A percentile compares a stretch with the other conserved stretches of the same genome.
These are phyloP conservation scores for Abrostola triplasia DNA, from an alignment of 2,888 invertebrate genomes.

Conservation along the genomic window DNA sequence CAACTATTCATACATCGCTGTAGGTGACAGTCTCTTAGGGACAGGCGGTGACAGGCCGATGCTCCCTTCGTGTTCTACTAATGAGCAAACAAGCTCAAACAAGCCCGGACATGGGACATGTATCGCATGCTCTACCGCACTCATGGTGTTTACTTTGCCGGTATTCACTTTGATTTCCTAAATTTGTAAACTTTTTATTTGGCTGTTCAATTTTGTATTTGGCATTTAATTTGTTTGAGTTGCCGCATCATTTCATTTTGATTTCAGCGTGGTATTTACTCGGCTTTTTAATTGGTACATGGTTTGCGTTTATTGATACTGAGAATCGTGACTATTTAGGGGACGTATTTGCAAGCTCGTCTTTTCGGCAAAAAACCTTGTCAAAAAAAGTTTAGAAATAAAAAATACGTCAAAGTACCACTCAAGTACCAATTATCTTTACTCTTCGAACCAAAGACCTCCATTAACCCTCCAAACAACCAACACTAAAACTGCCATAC, in stretches of 20 bases:
- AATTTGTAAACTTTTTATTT: slow-evolving; percentile 34
- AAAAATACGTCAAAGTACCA: slow-evolving; percentile 12
- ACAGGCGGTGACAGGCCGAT: slow-evolving; percentile 55
- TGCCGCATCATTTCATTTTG: background rate
- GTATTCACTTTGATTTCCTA: slow-evolving; percentile 53
- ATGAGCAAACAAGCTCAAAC: slow-evolving; percentile 76
- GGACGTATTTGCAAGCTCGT: too few relatives aligned
- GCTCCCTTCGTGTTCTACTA: slow-evolving; percentile 69
- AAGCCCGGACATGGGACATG: slow-evolving; percentile 41
- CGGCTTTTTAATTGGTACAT: background rate
- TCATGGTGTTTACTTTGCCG: slow-evolving; percentile 56
- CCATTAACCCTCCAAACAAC: slow-evolving; percentile 34
- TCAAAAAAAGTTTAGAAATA: background rate
- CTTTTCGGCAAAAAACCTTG: background rate
- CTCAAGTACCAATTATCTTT: slow-evolving; percentile 25
- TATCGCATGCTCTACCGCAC: slow-evolving; percentile 61
- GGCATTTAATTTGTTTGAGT: slow-evolving; percentile 7
- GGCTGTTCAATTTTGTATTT: slow-evolving; percentile 13
- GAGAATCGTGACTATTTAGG: too few relatives aligned
- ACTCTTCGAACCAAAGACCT: slow-evolving; percentile 26
- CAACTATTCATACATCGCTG: slow-evolving; percentile 54
- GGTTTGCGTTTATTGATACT: background rate
- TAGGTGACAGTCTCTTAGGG: slow-evolving; percentile 44
- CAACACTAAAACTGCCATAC: slow-evolving; percentile 47
- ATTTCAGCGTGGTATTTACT: background rate